These are phyloP conservation scores for Palythoa grandis DNA, from an alignment of 92 coral and sea anemone genomes.

Conservation along the genomic window DNA sequence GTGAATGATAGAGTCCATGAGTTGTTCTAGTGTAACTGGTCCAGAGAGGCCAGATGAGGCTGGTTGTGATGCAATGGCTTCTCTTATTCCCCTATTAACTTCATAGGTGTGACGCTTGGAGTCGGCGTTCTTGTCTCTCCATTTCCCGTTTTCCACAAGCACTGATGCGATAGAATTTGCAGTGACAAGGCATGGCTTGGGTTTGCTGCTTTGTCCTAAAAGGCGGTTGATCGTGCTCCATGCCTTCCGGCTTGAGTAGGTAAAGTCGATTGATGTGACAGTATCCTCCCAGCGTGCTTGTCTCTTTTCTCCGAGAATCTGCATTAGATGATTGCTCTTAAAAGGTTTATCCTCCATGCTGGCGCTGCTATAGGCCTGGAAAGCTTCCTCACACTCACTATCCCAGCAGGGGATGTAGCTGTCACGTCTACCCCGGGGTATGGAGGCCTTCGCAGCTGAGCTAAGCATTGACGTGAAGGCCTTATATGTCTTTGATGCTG, in stretches of 20 bases:
- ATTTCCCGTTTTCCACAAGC: conserved; percentile 27
- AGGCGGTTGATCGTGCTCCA: conserved; percentile 30
- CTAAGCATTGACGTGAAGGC: conserved; percentile 42
- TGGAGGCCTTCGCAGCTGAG: conserved; percentile 54
- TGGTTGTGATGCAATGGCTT: background rate
- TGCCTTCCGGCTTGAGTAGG: conserved; percentile 34
- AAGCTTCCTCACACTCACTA: conserved; percentile 33
- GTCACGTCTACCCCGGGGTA: conserved; percentile 41
- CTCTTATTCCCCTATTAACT: background rate
- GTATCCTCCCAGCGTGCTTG: conserved; percentile 37
- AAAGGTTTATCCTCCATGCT: conserved; percentile 8
- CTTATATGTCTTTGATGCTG: conserved; percentile 5
- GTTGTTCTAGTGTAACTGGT: conserved; percentile 23
- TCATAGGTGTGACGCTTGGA: conserved; percentile 2
- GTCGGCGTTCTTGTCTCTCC: conserved; percentile 17
- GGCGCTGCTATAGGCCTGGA: conserved; percentile 18
- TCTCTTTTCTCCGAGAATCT: conserved; percentile 25
- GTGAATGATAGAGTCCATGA: conserved; percentile 26
- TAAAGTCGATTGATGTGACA: conserved; percentile 33
- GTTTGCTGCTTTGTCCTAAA: conserved; percentile 32
- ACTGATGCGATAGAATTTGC: conserved; percentile 41
- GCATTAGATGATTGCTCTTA: conserved; percentile 35
- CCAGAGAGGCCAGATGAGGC: conserved; percentile 25
- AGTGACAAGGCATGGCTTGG: conserved; percentile 30
- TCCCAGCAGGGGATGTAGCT: conserved; percentile 47